phyloP scores from a whole-genome alignment of 2,888 invertebrate genomes.

The Trissolcus brochymenae region DNA sequence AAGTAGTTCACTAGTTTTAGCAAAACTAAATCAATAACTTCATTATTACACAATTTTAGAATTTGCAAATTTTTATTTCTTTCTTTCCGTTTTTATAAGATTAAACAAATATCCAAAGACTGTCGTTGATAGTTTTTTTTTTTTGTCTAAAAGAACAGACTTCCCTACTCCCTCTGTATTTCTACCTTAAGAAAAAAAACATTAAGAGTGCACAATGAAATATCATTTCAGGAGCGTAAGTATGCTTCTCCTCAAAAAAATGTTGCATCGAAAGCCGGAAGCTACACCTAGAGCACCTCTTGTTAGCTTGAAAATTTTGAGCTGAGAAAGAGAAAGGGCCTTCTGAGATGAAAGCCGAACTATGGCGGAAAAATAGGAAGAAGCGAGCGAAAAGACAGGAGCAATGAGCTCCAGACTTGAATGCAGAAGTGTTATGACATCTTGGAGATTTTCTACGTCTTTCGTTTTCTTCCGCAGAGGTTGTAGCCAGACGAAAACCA shows the following conservation, averaged over 20 bases:
- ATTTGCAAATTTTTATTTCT: too few relatives aligned
- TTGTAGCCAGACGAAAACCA: constrained; percentile 59
- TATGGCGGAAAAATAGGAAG: constrained; percentile 39
- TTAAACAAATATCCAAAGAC: too few relatives aligned
- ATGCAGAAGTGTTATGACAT: constrained; percentile 56
- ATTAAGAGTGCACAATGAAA: constrained; percentile 5
- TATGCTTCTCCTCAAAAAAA: constrained; percentile 40
- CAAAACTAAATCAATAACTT: too few relatives aligned
- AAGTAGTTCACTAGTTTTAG: too few relatives aligned
- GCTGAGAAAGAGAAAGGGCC: constrained; percentile 36
- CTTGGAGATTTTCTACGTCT: constrained; percentile 63
- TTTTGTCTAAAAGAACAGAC: too few relatives aligned
- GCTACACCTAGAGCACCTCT: constrained; percentile 53
- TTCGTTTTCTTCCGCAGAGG: constrained; percentile 58
- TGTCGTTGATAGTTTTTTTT: too few relatives aligned
- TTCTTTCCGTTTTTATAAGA: too few relatives aligned
- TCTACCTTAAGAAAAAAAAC: background rate
- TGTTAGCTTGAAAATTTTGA: constrained; percentile 58
- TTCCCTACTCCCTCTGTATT: too few relatives aligned
- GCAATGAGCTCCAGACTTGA: constrained; percentile 28
- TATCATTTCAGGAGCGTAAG: constrained; percentile 19
- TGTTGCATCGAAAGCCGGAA: constrained; percentile 48
- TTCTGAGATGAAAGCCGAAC: constrained; percentile 9
- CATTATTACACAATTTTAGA: too few relatives aligned
- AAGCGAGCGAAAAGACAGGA: constrained; percentile 29